Conservation (phyloP, 2,113 vertebrate genomes). For the Siniperca chuatsi region DNA sequence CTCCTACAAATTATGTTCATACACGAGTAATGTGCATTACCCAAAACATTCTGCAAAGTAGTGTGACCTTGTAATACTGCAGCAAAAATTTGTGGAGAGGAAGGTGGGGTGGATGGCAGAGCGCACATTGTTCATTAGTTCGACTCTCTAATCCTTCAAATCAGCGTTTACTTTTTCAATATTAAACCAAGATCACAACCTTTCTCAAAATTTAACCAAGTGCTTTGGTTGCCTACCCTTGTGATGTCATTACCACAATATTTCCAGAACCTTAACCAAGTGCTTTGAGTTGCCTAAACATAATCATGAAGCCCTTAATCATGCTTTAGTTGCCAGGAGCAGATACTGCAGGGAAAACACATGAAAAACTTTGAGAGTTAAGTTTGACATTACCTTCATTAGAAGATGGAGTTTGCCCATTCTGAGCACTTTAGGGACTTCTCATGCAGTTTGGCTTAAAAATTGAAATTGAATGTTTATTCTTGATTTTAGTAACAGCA, state of each 20-base stretch:
- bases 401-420: not conserved
- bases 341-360: conserved; percentile 16
- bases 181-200: conserved; percentile 26
- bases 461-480: not conserved
- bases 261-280: conserved; percentile 46
- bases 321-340: conserved; percentile 3
- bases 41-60: not conserved
- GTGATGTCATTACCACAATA: conserved; percentile 45
- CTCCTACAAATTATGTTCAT: not conserved
- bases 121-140: conserved; percentile 36
- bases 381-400: not conserved
- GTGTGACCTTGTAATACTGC: not conserved
- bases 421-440: not conserved
- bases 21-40: not conserved
- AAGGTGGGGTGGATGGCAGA: not conserved
- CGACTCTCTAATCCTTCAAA: conserved; percentile 25
- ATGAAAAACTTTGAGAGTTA: not conserved
- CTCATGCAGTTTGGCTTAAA: not conserved
- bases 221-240: conserved; percentile 7
- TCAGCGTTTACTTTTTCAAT: conserved; percentile 23
- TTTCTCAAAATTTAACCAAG: conserved; percentile 29
- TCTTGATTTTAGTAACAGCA: not conserved
- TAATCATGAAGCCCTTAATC: conserved; percentile 39
- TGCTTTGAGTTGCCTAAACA: conserved; percentile 34
- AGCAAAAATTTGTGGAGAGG: not conserved